phyloP scores from a whole-genome alignment of 1,140 invertebrate species.

The Nasonia vitripennis region DNA sequence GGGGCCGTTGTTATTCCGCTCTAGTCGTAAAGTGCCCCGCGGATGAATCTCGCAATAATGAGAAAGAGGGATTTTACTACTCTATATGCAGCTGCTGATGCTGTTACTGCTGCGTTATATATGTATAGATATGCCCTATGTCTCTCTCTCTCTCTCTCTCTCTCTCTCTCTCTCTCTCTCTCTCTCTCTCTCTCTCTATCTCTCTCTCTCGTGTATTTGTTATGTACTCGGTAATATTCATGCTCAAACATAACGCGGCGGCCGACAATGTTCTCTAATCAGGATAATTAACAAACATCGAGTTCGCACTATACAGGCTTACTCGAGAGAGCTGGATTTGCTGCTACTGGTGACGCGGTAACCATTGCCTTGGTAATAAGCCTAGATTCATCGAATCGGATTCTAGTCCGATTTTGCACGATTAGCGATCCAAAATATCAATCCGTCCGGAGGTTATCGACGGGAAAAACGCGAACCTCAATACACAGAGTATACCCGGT shows the following conservation, averaged over 20 bases:
- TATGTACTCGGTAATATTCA: background rate
- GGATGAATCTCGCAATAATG: constrained; percentile 1
- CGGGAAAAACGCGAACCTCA: too few species aligned
- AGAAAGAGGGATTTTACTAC: constrained; percentile 1
- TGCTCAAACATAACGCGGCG: background rate
- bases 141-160: too few species aligned
- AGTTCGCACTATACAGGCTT: background rate
- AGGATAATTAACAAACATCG: constrained; percentile 13
- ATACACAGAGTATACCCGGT: too few species aligned
- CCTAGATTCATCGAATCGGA: background rate
- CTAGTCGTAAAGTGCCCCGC: background rate
- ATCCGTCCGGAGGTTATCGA: too few species aligned
- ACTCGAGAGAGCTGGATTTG: background rate
- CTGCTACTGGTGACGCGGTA: background rate
- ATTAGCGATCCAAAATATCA: too few species aligned
- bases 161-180: too few species aligned
- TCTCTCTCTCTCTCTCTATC: too few species aligned
- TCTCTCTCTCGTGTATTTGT: background rate
- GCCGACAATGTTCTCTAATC: constrained; percentile 29
- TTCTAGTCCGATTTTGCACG: background rate
- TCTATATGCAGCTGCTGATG: background rate
- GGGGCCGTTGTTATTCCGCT: background rate
- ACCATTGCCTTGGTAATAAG: background rate
- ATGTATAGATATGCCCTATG: background rate
- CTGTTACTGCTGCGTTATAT: background rate